Evolutionary conservation across 2,888 invertebrate species (phyloP).

Genomic region (Pimpla rufipes): DNA sequence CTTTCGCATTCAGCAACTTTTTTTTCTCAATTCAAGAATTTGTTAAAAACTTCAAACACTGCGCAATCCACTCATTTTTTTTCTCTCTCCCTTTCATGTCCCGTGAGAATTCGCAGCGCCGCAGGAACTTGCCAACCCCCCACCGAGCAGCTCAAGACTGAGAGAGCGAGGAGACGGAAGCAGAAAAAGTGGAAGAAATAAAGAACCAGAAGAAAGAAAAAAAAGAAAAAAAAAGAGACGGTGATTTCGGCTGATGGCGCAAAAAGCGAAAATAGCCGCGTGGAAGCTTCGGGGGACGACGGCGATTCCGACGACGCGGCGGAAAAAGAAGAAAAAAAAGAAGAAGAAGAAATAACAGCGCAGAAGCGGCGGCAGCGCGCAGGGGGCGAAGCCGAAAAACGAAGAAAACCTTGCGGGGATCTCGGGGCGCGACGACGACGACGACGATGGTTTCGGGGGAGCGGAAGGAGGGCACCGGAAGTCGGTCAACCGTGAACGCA

Average conservation of each 20-base stretch:
- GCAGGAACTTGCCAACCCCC: constrained; percentile 47
- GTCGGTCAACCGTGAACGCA: constrained; percentile 73
- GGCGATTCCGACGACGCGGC: constrained; percentile 47
- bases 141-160: too few relatives aligned
- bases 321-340: too few relatives aligned
- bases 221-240: constrained; percentile 21
- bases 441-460: constrained; percentile 27
- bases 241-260: constrained; percentile 58
- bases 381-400: constrained; percentile 40
- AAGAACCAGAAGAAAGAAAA: constrained; percentile 18
- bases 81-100: constrained; percentile 25
- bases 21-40: too few relatives aligned
- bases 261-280: constrained; percentile 59
- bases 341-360: constrained; percentile 32
- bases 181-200: constrained; percentile 25
- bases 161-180: constrained; percentile 30
- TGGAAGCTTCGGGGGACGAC: constrained; percentile 19
- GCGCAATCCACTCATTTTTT: constrained; percentile 9
- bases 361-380: background rate
- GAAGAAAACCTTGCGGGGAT: constrained; percentile 24
- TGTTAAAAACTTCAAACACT: background rate
- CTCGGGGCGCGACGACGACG: constrained; percentile 49
- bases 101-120: constrained; percentile 62
- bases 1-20: too few relatives aligned
- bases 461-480: constrained; percentile 73